These are phyloP conservation scores for Sebastes matsubarae DNA, from an alignment of 2,797 vertebrate genomes.

Conservation along the genomic window DNA sequence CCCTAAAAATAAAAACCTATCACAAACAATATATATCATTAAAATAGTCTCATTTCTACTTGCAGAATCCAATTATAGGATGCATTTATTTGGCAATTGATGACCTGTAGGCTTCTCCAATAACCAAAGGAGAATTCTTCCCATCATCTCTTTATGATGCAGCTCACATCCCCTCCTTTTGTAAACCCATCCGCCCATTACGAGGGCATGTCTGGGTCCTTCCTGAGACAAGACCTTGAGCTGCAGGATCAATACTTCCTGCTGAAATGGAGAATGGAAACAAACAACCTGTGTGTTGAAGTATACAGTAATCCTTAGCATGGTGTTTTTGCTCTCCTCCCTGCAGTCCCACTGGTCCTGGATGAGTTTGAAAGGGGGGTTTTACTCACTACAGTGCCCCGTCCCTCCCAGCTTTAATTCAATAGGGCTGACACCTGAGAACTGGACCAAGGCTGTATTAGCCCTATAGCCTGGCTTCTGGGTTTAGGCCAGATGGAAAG, in stretches of 20 bases:
- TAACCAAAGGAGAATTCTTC: conserved; percentile 2
- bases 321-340: conserved; percentile 16
- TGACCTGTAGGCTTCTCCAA: neutral
- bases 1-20: neutral
- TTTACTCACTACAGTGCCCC: conserved; percentile 27
- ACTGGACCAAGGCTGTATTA: conserved; percentile 24
- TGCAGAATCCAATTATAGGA: conserved; percentile 19
- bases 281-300: conserved; percentile 48
- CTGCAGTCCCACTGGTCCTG: conserved; percentile 32
- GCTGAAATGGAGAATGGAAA: conserved; percentile 53
- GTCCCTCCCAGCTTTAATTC: conserved; percentile 53
- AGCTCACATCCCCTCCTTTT: conserved; percentile 31
- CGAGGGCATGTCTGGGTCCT: conserved; percentile 53
- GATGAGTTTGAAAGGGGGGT: conserved; percentile 21
- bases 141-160: conserved; percentile 31
- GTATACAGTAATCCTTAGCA: conserved; percentile 19
- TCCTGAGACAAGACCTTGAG: conserved; percentile 49
- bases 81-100: conserved; percentile 3
- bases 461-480: conserved; percentile 45
- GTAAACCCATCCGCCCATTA: conserved; percentile 51
- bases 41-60: neutral
- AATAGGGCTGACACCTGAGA: conserved; percentile 69
- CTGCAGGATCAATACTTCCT: conserved; percentile 65
- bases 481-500: conserved; percentile 56
- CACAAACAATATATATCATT: neutral